phyloP scores from a whole-genome alignment of 2,888 invertebrate genomes.

The Mechanitis messenoides region DNA sequence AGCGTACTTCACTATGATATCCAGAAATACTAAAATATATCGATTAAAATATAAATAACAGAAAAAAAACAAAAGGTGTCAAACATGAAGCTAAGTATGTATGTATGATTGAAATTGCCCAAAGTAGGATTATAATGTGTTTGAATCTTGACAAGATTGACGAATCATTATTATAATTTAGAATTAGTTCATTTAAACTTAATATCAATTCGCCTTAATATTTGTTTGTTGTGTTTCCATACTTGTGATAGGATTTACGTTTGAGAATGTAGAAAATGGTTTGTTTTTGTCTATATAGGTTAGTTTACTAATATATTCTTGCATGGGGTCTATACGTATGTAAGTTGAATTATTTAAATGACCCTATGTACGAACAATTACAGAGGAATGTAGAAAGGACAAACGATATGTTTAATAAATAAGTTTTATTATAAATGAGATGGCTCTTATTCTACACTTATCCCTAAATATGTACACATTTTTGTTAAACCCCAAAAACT shows the following conservation, averaged over 20 bases:
- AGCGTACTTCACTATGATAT: no score
- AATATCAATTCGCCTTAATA: background rate
- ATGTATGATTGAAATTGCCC: no score
- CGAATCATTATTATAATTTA: no score
- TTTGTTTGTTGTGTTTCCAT: background rate
- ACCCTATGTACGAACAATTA: constrained; percentile 8
- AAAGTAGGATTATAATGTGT: no score
- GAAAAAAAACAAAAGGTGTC: no score
- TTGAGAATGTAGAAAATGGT: background rate
- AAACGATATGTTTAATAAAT: constrained; percentile 58
- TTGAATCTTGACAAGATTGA: no score
- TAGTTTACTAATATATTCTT: background rate
- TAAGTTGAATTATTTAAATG: background rate
- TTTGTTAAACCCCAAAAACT: constrained; percentile 26
- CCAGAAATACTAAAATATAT: no score
- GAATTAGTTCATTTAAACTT: background rate
- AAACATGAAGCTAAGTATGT: no score
- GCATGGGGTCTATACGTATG: background rate
- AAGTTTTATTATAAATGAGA: constrained; percentile 58
- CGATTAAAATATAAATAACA: no score
- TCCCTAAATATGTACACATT: constrained; percentile 54
- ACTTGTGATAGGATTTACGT: background rate
- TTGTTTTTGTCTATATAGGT: background rate
- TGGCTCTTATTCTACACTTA: constrained; percentile 55
- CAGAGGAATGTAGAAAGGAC: constrained; percentile 14